Evolutionary conservation across 2,888 invertebrate genomes (phyloP), one percentile per base, ranked within the genome.

Genomic region (Agrotis puta): DNA sequence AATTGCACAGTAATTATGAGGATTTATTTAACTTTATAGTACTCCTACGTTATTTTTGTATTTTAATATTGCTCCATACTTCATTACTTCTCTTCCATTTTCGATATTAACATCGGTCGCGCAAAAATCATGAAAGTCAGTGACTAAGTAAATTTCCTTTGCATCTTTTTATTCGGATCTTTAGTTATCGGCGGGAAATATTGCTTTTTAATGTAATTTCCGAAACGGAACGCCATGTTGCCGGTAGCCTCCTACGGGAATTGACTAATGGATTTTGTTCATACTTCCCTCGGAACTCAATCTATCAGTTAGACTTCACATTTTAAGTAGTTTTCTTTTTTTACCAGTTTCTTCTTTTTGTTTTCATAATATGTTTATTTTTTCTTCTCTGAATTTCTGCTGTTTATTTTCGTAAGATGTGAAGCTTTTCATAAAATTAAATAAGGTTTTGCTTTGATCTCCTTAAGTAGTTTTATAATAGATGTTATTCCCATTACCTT

Each of bases 201-300:
- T 94, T 92, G 93, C 92, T 91, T 93, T 94, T 94, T 95, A 95
- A 95, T 92, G 92, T 94, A 94, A 95, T 95, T 94, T 95, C 94
- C 94, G 92, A 93, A 94, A 92, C 93, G 94, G 93, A 92, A 93
- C 91, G 88, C 90, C 85, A 85, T 87, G 85, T 79, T 81, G 74
- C 86, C 82, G 85, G 84, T 81, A 74, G 82, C 72, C 88, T 91
- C 93, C 91, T 86, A 76, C 77, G 94, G 94, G 94, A 94, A 86
- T 89, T 88, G 84, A 83, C 91, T 94, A 94, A 94, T 94, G 94
- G 95, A 94, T 94, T 94, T 93, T 90, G 90, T 92, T 91, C 92
- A 92, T 91, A 90, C 90, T 92, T 91, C 89, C 86, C 87, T 85
- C 79, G 76, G 83, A 88, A 88, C 87, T 87, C 88, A 85, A 88